These are phyloP conservation scores for Nephrotoma appendiculata DNA, from an alignment of 2,888 invertebrate genomes.

Conservation along the genomic window DNA sequence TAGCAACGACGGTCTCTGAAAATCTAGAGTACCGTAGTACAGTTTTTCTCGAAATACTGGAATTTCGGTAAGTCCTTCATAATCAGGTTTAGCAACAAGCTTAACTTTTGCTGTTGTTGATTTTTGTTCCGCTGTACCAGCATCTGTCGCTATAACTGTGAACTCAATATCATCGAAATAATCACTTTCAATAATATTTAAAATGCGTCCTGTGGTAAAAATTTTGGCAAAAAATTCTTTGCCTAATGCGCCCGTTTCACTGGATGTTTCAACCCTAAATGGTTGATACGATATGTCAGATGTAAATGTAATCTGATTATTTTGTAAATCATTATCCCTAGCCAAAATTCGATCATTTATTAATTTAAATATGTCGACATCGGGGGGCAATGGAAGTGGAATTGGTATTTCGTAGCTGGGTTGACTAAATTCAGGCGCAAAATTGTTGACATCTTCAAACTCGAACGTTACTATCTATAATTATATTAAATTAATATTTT, in stretches of 20 bases:
- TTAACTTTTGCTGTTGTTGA: neutral
- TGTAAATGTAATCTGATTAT: slow-evolving; percentile 17
- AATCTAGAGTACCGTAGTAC: neutral
- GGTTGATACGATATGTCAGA: slow-evolving; percentile 12
- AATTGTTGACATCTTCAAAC: slow-evolving; percentile 16
- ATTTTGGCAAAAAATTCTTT: slow-evolving; percentile 17
- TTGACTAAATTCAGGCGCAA: slow-evolving; percentile 16
- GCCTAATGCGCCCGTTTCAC: slow-evolving; percentile 11
- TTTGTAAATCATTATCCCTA: slow-evolving; percentile 17
- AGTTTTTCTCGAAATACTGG: neutral
- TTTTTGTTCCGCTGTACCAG: neutral
- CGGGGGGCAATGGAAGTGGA: slow-evolving; percentile 18
- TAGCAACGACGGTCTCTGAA: neutral
- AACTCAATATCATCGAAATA: slow-evolving; percentile 13
- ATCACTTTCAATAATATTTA: slow-evolving; percentile 10
- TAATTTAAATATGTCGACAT: slow-evolving; percentile 16
- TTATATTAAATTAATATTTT: neutral
- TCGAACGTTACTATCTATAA: slow-evolving; percentile 16
- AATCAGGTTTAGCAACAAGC: neutral
- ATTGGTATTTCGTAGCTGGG: slow-evolving; percentile 15
- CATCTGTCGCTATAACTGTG: slow-evolving; percentile 17
- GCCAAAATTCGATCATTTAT: slow-evolving; percentile 17
- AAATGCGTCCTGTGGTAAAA: slow-evolving; percentile 13
- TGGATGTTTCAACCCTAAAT: slow-evolving; percentile 13
- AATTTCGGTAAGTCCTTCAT: neutral